A percentile compares a stretch with the other conserved stretches of the same genome.
Evolutionary conservation across 1,140 invertebrate genomes (phyloP).

Genomic region (Trichogramma pretiosum): DNA sequence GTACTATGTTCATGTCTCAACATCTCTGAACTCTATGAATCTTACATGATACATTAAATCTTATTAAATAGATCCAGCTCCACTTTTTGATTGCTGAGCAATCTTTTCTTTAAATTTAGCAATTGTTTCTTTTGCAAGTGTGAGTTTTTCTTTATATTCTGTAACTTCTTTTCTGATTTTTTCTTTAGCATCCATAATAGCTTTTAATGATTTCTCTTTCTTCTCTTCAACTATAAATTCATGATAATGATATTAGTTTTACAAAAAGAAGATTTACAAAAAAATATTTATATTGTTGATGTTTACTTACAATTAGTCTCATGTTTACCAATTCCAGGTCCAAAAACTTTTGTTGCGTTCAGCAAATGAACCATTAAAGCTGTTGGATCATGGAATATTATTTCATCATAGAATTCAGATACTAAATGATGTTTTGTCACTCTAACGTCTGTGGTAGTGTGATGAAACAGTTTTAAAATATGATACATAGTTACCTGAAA

Average conservation of each 20-base stretch:
- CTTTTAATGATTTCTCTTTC: conserved; percentile 71
- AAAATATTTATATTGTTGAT: background rate
- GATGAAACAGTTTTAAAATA: conserved; percentile 91
- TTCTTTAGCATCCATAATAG: conserved; percentile 69
- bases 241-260: too few species aligned
- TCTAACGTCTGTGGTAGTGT: conserved; percentile 61
- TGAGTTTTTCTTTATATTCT: conserved; percentile 80
- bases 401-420: conserved; percentile 94
- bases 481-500: conserved; percentile 90
- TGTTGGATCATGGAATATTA: conserved; percentile 95
- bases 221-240: conserved; percentile 83
- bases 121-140: conserved; percentile 82
- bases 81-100: conserved; percentile 50
- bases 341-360: conserved; percentile 64
- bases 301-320: conserved; percentile 80
- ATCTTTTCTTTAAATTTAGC: conserved; percentile 82
- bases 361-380: conserved; percentile 85
- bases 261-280: background rate
- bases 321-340: conserved; percentile 68
- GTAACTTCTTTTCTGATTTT: conserved; percentile 78
- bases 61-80: too few species aligned
- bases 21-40: too few species aligned
- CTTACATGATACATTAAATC: too few species aligned
- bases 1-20: too few species aligned
- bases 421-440: conserved; percentile 72